These are phyloP conservation scores for Corythaeola cristata DNA, from an alignment of 2,113 vertebrate species.

Conservation along the genomic window DNA sequence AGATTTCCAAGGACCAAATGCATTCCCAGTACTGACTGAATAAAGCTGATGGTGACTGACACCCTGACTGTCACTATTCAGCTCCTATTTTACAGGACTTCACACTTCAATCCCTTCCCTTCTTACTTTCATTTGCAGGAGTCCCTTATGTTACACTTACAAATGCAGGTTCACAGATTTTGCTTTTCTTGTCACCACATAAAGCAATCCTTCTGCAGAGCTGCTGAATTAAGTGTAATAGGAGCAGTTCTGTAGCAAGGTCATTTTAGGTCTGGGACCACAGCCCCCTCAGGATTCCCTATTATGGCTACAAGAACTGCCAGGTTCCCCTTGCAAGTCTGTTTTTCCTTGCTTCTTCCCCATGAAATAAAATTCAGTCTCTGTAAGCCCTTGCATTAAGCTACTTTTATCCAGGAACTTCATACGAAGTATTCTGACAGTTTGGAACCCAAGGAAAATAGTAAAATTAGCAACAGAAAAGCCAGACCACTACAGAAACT, in stretches of 20 bases:
- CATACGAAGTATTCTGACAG: conserved; percentile 18
- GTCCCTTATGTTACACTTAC: background rate
- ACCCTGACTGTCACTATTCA: background rate
- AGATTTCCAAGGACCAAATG: background rate
- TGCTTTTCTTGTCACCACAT: conserved; percentile 28
- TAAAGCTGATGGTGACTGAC: background rate
- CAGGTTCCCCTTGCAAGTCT: conserved; percentile 13
- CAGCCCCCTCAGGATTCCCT: conserved; percentile 27
- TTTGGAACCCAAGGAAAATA: background rate
- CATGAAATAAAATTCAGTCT: conserved; percentile 43
- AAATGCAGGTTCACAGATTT: conserved; percentile 31
- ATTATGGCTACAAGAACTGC: conserved; percentile 13
- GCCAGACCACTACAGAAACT: background rate
- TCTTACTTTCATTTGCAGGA: conserved; percentile 16
- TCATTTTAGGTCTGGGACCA: background rate
- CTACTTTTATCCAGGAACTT: conserved; percentile 35
- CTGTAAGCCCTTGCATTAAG: conserved; percentile 40
- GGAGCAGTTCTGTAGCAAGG: conserved; percentile 5
- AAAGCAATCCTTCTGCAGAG: conserved; percentile 31
- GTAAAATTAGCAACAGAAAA: conserved; percentile 17
- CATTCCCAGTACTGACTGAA: background rate
- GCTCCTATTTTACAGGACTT: background rate
- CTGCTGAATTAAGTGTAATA: conserved; percentile 24
- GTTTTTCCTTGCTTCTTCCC: background rate
- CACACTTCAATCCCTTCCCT: background rate